These are phyloP conservation scores for Microchrysa polita DNA, from an alignment of 2,888 invertebrate species.

Conservation along the genomic window DNA sequence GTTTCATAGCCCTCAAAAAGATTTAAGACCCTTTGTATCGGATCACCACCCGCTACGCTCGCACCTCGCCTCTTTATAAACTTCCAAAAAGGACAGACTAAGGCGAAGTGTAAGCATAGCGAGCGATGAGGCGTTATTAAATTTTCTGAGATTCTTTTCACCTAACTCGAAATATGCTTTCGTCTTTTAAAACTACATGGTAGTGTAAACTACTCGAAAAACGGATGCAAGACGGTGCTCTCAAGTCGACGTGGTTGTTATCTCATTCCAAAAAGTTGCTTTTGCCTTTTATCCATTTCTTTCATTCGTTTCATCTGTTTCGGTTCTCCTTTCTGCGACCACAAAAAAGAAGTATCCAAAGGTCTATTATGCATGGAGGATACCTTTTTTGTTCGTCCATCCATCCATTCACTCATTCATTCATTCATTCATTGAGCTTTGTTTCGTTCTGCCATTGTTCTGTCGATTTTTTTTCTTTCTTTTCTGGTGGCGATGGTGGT, in stretches of 20 bases:
- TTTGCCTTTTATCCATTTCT: constrained; percentile 40
- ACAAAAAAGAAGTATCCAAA: constrained; percentile 14
- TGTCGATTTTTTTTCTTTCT: constrained; percentile 31
- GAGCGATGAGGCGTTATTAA: too few species aligned
- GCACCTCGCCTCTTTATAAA: too few species aligned
- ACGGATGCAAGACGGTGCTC: constrained; percentile 13
- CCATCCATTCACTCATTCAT: constrained; percentile 26
- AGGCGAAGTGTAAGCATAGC: too few species aligned
- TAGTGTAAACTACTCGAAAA: constrained; percentile 22
- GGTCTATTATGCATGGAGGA: constrained; percentile 43
- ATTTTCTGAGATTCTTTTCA: too few species aligned
- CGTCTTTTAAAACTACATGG: too few species aligned
- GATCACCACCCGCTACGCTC: too few species aligned
- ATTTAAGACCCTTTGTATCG: too few species aligned
- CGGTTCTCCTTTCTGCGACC: constrained; percentile 31
- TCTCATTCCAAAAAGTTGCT: constrained; percentile 40
- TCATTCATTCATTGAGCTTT: constrained; percentile 39
- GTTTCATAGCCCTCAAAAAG: too few species aligned
- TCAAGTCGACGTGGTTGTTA: constrained; percentile 33
- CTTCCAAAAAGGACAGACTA: too few species aligned
- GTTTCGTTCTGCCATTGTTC: constrained; percentile 43
- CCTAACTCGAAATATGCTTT: constrained; percentile 35
- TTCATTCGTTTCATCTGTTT: constrained; percentile 43
- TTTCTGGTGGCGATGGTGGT: constrained; percentile 40
- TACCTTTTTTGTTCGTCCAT: constrained; percentile 20